Conservation (phyloP, 2,113 vertebrate species). For the Sceloporus undulatus region DNA sequence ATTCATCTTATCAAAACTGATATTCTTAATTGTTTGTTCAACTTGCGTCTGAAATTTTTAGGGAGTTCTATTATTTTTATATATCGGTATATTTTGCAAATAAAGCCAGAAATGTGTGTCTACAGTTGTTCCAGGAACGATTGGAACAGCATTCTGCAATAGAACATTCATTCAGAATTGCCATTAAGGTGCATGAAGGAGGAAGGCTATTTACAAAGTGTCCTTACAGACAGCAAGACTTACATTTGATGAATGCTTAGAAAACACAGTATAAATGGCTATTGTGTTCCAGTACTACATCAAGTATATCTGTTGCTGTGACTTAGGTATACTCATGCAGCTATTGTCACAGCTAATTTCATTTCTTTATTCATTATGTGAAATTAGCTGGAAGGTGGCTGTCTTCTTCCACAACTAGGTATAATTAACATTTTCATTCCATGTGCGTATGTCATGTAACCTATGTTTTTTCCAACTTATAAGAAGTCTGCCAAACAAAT, state of each 20-base stretch:
- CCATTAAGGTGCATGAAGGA: neutral
- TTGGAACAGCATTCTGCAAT: constrained; percentile 11
- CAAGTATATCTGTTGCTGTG: neutral
- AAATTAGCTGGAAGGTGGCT: neutral
- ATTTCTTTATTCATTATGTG: neutral
- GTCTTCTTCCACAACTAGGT: neutral
- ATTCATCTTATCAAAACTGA: neutral
- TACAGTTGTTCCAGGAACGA: neutral
- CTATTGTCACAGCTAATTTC: neutral
- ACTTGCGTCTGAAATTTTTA: too few relatives aligned
- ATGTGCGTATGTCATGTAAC: neutral
- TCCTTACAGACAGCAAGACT: constrained; percentile 41
- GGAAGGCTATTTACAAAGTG: constrained; percentile 17
- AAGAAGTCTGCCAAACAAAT: constrained; percentile 15
- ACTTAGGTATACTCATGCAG: neutral
- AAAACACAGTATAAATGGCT: neutral
- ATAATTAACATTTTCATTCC: constrained; percentile 1
- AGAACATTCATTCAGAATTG: constrained; percentile 35
- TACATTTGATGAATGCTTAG: neutral
- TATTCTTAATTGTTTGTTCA: too few relatives aligned
- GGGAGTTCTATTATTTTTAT: too few relatives aligned
- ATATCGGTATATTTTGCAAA: neutral
- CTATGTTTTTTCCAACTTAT: neutral
- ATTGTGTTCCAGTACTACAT: neutral
- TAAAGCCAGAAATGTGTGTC: neutral